Conservation (phyloP, 1,140 invertebrate species). For the Drosophila chauvacae region DNA sequence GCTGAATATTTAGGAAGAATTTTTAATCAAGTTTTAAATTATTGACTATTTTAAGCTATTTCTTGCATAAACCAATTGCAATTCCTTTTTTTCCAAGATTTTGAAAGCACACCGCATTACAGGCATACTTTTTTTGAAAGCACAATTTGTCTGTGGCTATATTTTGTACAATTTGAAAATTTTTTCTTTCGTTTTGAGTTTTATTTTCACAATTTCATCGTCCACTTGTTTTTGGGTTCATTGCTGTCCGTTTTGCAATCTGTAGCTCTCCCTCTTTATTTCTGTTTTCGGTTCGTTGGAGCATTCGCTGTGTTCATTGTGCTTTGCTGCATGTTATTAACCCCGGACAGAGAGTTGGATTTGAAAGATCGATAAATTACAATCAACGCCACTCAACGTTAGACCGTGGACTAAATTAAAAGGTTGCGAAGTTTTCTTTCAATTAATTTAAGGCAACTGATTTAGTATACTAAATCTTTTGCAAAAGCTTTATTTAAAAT, state of each 20-base stretch:
- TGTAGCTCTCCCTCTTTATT: conserved; percentile 32
- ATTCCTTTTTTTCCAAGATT: background rate
- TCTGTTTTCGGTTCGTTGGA: conserved; percentile 49
- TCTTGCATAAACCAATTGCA: background rate
- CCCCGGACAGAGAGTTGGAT: conserved; percentile 35
- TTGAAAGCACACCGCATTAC: background rate
- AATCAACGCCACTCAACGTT: conserved; percentile 30
- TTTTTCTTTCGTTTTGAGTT: conserved; percentile 29
- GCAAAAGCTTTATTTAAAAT: background rate
- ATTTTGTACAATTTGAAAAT: conserved; percentile 19
- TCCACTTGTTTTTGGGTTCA: conserved; percentile 52
- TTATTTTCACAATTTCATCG: conserved; percentile 53
- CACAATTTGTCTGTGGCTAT: conserved; percentile 1
- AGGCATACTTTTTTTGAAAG: conserved; percentile 7
- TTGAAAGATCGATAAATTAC: conserved; percentile 41
- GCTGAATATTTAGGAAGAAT: background rate
- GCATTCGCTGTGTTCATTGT: conserved; percentile 50
- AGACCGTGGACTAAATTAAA: conserved; percentile 12
- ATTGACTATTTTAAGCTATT: background rate
- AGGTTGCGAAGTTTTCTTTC: background rate
- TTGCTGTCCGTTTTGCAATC: conserved; percentile 52
- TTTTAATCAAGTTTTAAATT: background rate
- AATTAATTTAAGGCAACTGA: conserved; percentile 13
- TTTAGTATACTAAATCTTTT: background rate
- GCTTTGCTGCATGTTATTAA: conserved; percentile 53